Percentiles rank a stretch among this genome's conserved stretches.
Conservation (phyloP, 64 coral and sea anemone genomes). For the Stylophora pistillata region DNA sequence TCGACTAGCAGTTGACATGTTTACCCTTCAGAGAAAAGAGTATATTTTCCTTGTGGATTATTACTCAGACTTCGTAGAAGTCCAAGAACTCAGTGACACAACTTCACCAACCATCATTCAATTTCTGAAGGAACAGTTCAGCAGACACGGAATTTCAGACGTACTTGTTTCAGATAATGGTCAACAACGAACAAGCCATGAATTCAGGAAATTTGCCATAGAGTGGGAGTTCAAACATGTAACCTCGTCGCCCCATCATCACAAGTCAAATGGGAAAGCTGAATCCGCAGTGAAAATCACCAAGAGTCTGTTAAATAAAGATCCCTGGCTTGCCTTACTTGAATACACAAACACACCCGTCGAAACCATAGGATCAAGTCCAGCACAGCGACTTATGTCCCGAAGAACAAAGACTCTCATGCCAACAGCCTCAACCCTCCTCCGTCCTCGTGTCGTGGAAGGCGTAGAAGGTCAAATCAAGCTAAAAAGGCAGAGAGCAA, state of each 20-base stretch:
- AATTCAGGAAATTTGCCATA: constrained; percentile 29
- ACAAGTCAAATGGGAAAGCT: constrained; percentile 51
- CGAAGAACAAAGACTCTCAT: constrained; percentile 37
- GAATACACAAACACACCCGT: constrained; percentile 27
- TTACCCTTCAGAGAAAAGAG: constrained; percentile 1
- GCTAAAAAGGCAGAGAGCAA: constrained; percentile 22
- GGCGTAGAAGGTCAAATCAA: constrained; percentile 3
- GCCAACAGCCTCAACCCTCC: constrained; percentile 20
- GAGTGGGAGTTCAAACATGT: constrained; percentile 63
- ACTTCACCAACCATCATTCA: constrained; percentile 24
- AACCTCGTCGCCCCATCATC: constrained; percentile 37
- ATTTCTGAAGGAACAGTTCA: constrained; percentile 49
- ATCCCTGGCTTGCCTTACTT: constrained; percentile 46
- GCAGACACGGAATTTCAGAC: constrained; percentile 34
- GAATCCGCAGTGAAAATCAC: constrained; percentile 54
- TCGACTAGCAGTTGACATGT: constrained; percentile 13
- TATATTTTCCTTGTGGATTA: neutral
- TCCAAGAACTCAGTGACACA: neutral
- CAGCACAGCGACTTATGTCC: constrained; percentile 34
- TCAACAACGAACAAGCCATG: constrained; percentile 15
- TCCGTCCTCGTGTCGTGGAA: neutral
- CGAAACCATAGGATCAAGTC: constrained; percentile 32
- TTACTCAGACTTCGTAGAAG: constrained; percentile 30
- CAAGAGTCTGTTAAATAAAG: constrained; percentile 58
- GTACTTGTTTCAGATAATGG: constrained; percentile 33